These are phyloP conservation scores for Acromyrmex charruanus DNA, from an alignment of 1,140 invertebrate genomes.

Conservation along the genomic window DNA sequence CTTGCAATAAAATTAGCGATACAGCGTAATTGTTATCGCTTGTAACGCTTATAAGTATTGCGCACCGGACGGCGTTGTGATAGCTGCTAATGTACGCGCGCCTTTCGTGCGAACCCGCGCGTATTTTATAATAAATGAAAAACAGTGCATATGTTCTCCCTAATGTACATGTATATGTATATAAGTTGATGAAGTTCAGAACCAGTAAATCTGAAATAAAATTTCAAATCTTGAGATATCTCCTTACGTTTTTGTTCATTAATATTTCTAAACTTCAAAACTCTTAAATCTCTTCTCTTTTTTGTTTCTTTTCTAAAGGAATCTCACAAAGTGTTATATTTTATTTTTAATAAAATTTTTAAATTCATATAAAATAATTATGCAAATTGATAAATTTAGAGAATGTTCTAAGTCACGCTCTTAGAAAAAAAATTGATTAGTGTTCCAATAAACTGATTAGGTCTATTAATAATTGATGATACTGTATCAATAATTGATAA, in stretches of 20 bases:
- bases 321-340: too few species aligned
- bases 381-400: too few species aligned
- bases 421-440: too few species aligned
- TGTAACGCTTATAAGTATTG: slow-evolving; percentile 54
- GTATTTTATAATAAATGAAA: slow-evolving; percentile 49
- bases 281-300: background rate
- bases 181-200: background rate
- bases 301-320: background rate
- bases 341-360: too few species aligned
- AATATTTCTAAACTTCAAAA: background rate
- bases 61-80: slow-evolving; percentile 70
- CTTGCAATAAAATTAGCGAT: slow-evolving; percentile 84
- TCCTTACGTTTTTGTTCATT: background rate
- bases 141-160: background rate
- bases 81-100: slow-evolving; percentile 66
- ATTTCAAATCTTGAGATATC: background rate
- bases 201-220: background rate
- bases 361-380: too few species aligned
- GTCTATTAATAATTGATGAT: too few species aligned
- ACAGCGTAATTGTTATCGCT: slow-evolving; percentile 81
- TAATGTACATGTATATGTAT: background rate
- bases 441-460: too few species aligned
- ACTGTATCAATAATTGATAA: too few species aligned
- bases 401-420: too few species aligned
- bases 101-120: slow-evolving; percentile 62